phyloP scores from a whole-genome alignment of 2,797 vertebrate genomes.

The Myotis pilosus region DNA sequence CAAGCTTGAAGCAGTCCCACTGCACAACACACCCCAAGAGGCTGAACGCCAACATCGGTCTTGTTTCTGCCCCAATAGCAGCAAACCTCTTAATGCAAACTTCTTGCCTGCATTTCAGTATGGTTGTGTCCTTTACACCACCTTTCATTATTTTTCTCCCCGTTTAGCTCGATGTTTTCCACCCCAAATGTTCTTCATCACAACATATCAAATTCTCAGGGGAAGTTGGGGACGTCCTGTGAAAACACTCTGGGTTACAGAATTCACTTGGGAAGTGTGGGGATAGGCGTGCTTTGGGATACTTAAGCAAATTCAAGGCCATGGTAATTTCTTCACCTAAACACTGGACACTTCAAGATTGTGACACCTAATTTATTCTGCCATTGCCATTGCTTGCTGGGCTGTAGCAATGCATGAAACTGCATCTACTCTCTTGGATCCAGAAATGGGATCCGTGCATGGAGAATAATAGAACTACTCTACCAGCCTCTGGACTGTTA shows the following conservation, averaged over 20 bases:
- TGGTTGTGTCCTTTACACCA: background rate
- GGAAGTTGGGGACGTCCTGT: background rate
- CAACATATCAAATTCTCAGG: conserved; percentile 5
- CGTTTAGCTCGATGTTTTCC: background rate
- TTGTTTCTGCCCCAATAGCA: conserved; percentile 48
- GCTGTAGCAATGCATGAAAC: background rate
- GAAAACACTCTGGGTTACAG: background rate
- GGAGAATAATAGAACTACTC: background rate
- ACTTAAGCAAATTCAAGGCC: background rate
- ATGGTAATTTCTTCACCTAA: conserved; percentile 30
- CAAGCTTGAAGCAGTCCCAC: background rate
- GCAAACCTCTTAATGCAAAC: background rate
- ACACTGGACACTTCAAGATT: background rate
- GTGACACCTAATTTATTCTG: background rate
- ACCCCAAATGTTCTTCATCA: background rate
- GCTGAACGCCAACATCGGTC: background rate
- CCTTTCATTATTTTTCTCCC: background rate
- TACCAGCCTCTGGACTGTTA: background rate
- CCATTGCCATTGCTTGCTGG: background rate
- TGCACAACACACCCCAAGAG: background rate
- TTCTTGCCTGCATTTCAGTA: conserved; percentile 30
- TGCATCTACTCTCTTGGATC: background rate
- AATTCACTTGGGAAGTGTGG: background rate
- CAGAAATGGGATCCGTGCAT: background rate
- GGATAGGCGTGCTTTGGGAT: background rate